Percentiles rank a stretch among this genome's conserved stretches.
These are phyloP conservation scores for Hypsibius dujardini DNA, from an alignment of 1,140 invertebrate genomes.

Conservation along the genomic window DNA sequence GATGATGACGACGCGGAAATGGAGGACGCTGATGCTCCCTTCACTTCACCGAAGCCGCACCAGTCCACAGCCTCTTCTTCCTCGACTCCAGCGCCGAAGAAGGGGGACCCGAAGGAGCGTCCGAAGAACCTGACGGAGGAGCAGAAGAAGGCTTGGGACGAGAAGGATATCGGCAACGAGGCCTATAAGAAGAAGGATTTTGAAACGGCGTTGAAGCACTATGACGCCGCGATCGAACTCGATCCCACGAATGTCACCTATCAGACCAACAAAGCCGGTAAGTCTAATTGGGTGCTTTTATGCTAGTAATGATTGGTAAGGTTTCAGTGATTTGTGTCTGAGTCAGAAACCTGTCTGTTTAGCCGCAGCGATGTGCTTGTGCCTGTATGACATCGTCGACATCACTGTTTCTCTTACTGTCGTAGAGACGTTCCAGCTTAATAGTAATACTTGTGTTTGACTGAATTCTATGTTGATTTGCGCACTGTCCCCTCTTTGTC, in stretches of 20 bases:
- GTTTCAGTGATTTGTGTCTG: too few relatives aligned
- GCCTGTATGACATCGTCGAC: too few relatives aligned
- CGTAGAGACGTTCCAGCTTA: too few relatives aligned
- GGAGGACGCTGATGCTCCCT: conserved; percentile 27
- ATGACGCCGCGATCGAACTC: conserved; percentile 68
- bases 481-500: too few relatives aligned
- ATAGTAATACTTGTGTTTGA: too few relatives aligned
- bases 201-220: conserved; percentile 64
- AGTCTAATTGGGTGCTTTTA: conserved; percentile 20
- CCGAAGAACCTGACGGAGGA: conserved; percentile 39
- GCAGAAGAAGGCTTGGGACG: conserved; percentile 50
- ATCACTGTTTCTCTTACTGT: too few relatives aligned
- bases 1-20: conserved; percentile 35
- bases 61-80: conserved; percentile 21
- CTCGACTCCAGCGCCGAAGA: conserved; percentile 18
- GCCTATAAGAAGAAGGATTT: conserved; percentile 93
- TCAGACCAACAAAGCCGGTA: conserved; percentile 71
- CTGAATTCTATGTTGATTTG: too few relatives aligned
- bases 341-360: too few relatives aligned
- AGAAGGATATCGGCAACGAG: conserved; percentile 79
- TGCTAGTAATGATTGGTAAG: too few relatives aligned
- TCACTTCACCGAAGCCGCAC: conserved; percentile 29
- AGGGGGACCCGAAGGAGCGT: not conserved
- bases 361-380: too few relatives aligned
- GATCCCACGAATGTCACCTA: conserved; percentile 84